Evolutionary conservation across 2,797 vertebrate genomes (phyloP).

Genomic region (Paedocypris micromegethes): DNA sequence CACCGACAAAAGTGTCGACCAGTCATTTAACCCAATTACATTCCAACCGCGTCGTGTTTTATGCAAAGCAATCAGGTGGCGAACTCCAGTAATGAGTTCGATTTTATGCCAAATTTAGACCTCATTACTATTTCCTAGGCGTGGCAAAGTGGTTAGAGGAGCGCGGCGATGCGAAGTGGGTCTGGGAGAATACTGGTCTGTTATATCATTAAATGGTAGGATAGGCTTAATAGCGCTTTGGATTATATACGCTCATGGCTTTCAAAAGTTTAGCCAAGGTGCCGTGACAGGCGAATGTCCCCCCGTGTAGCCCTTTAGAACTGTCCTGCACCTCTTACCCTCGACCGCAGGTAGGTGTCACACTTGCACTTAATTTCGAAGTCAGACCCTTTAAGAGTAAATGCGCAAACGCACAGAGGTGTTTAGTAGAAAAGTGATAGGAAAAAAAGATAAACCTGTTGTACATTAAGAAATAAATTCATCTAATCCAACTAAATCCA

Average conservation of each 20-base stretch:
- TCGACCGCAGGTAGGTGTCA: conserved; percentile 96
- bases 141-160: conserved; percentile 71
- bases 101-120: conserved; percentile 98
- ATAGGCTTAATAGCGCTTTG: conserved; percentile 61
- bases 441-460: too few relatives aligned
- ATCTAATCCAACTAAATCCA: too few relatives aligned
- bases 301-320: conserved; percentile 26
- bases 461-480: too few relatives aligned
- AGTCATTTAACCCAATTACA: conserved; percentile 88
- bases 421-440: too few relatives aligned
- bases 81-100: conserved; percentile 96
- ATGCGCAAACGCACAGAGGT: too few relatives aligned
- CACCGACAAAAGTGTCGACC: conserved; percentile 55
- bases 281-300: conserved; percentile 40
- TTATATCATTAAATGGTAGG: conserved; percentile 66
- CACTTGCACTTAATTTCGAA: conserved; percentile 87
- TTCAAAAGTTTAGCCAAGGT: conserved; percentile 49
- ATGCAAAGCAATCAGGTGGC: conserved; percentile 91
- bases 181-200: conserved; percentile 58
- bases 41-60: conserved; percentile 83
- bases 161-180: conserved; percentile 61
- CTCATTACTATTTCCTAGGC: conserved; percentile 84
- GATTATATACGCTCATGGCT: conserved; percentile 59
- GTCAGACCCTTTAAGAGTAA: conserved; percentile 58
- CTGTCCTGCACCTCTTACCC: conserved; percentile 71